A percentile compares a stretch with the other conserved stretches of the same genome.
phyloP scores from a whole-genome alignment of 2,797 vertebrate species.

The Gallinago nigripennis region DNA sequence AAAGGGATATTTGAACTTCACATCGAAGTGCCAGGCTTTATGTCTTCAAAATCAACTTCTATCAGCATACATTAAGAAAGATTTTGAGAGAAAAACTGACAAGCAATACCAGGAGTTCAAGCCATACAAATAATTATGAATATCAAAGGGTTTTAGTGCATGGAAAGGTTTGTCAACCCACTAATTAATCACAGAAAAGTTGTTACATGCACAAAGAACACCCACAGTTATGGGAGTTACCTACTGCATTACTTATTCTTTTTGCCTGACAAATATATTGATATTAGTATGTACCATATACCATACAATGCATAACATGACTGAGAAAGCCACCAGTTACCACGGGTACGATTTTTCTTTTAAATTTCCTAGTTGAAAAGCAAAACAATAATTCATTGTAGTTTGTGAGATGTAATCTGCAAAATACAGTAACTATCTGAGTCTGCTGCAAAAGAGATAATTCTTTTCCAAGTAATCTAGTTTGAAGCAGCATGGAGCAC shows the following conservation, averaged over 20 bases:
- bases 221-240: background rate
- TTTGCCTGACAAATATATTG: background rate
- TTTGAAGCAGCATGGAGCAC: background rate
- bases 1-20: background rate
- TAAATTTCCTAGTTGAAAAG: background rate
- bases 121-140: background rate
- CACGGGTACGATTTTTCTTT: background rate
- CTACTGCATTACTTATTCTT: background rate
- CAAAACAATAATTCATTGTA: background rate
- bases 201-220: background rate
- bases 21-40: background rate
- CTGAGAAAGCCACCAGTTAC: background rate
- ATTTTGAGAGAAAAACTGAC: background rate
- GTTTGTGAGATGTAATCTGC: background rate
- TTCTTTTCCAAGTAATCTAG: background rate
- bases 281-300: background rate
- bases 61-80: background rate
- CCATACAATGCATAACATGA: background rate
- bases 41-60: background rate
- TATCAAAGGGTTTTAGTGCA: background rate
- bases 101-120: background rate
- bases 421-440: background rate
- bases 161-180: background rate
- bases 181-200: background rate
- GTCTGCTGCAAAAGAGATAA: background rate